phyloP scores from a whole-genome alignment of 1,140 invertebrate species.

The Eriocheir sinensis region DNA sequence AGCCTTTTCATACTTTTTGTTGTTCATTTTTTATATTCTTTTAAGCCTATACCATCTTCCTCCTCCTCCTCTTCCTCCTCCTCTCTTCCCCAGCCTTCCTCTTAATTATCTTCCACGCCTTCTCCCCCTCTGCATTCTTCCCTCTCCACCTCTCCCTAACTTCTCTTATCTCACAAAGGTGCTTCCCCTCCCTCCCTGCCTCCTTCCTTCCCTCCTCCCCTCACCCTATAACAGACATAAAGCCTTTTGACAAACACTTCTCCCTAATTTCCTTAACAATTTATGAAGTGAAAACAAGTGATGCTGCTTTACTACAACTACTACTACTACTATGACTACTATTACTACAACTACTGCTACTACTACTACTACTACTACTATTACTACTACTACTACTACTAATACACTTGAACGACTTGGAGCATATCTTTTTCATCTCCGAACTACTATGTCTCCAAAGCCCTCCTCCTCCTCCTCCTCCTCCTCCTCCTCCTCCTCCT shows the following conservation, averaged over 20 bases:
- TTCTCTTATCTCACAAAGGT: not conserved
- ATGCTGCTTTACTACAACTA: not conserved
- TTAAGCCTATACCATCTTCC: no score
- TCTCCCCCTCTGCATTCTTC: not conserved
- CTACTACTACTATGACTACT: not conserved
- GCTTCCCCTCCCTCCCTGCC: not conserved
- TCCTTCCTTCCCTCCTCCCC: not conserved
- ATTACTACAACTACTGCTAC: not conserved
- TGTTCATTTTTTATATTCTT: no score
- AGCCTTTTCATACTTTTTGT: no score
- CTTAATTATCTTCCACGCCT: not conserved
- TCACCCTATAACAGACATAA: not conserved
- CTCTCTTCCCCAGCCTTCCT: not conserved
- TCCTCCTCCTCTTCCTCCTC: not conserved
- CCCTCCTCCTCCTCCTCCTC: not conserved
- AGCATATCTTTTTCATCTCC: no score
- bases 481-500: not conserved
- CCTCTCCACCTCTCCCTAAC: not conserved
- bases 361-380: not conserved
- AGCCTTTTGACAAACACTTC: conserved; percentile 24
- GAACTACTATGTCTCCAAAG: not conserved
- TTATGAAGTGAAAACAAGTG: not conserved
- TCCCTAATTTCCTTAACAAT: not conserved
- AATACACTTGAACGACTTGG: not conserved
- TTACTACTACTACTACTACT: not conserved